Conservation (phyloP, 2,797 vertebrate genomes). For the Helicolenus hilgendorfi region DNA sequence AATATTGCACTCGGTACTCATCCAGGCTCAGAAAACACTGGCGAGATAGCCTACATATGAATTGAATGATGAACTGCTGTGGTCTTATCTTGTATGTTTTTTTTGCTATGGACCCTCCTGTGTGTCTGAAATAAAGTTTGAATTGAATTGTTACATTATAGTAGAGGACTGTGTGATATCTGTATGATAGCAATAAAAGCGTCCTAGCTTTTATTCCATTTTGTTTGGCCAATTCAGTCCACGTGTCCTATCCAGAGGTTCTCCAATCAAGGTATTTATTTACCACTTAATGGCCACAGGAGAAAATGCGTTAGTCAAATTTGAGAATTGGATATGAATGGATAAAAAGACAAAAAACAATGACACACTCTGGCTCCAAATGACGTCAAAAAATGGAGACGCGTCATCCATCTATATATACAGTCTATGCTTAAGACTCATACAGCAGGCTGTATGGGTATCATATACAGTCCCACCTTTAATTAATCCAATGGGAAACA, state of each 20-base stretch:
- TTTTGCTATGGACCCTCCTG: too few relatives aligned
- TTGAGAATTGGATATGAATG: background rate
- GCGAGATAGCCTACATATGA: too few relatives aligned
- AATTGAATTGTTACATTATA: background rate
- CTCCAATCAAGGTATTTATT: background rate
- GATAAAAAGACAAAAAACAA: background rate
- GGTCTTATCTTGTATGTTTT: too few relatives aligned
- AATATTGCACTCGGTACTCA: too few relatives aligned
- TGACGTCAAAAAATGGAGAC: background rate
- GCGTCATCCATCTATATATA: background rate
- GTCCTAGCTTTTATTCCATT: background rate
- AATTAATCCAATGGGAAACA: constrained; percentile 69
- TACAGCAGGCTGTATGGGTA: background rate
- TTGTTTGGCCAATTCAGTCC: background rate
- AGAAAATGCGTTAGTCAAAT: background rate
- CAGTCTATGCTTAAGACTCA: background rate
- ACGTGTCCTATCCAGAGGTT: background rate
- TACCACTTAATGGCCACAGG: background rate
- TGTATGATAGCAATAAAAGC: background rate
- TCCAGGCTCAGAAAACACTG: too few relatives aligned
- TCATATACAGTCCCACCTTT: constrained; percentile 56
- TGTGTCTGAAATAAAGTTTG: too few relatives aligned
- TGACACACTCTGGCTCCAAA: background rate
- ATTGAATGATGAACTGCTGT: too few relatives aligned
- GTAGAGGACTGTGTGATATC: background rate